These are phyloP conservation scores for Myotis planiceps DNA, from an alignment of 2,797 vertebrate genomes.

Conservation along the genomic window DNA sequence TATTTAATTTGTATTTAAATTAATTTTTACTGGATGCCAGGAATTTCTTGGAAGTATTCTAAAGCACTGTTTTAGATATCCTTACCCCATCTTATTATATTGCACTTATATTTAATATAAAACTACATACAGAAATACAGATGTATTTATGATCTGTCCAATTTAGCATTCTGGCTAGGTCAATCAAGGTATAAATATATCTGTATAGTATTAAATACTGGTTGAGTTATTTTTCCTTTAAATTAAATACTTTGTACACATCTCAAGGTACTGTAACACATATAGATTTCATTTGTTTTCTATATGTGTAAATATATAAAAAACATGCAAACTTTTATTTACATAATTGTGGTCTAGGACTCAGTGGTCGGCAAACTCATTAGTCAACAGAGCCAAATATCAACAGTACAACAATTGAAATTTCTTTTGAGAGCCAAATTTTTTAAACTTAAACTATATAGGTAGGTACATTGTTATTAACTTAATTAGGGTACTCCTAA, in stretches of 20 bases:
- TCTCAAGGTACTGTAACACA: neutral
- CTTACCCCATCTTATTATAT: neutral
- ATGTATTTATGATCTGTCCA: neutral
- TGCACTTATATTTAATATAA: neutral
- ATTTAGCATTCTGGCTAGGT: neutral
- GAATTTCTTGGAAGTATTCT: neutral
- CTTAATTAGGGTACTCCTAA: too few species aligned
- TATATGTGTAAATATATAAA: neutral
- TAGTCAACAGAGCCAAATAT: too few species aligned
- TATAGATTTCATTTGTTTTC: neutral
- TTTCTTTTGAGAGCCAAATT: too few species aligned
- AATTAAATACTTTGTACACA: neutral
- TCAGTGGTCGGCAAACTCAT: too few species aligned
- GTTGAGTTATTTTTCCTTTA: neutral
- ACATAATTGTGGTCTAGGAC: neutral
- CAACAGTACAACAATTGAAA: too few species aligned
- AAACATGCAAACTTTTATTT: conserved; percentile 16
- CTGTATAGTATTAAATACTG: neutral
- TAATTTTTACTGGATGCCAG: neutral
- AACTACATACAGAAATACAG: neutral
- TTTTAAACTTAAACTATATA: too few species aligned
- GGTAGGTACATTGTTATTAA: too few species aligned
- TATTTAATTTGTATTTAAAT: conserved; percentile 32
- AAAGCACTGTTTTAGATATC: neutral
- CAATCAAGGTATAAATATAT: neutral